Conservation (phyloP, 2,797 vertebrate species). For the Clarias pachynema region DNA sequence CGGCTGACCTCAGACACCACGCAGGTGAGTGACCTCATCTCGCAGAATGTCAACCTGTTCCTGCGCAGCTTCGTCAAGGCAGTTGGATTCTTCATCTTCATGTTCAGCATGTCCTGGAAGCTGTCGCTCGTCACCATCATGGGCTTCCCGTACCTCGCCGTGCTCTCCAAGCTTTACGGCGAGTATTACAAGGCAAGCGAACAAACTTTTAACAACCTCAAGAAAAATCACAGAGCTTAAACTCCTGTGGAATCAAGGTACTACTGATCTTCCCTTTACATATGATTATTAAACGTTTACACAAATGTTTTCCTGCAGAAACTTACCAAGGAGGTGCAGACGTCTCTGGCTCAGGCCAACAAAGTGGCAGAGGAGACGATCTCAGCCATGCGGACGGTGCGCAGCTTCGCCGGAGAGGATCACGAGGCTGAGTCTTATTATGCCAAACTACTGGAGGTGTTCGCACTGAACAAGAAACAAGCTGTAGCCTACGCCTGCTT, state of each 20-base stretch:
- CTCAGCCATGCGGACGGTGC: constrained; percentile 91
- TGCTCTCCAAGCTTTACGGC: constrained; percentile 87
- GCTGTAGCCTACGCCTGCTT: constrained; percentile 89
- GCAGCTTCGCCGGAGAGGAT: constrained; percentile 91
- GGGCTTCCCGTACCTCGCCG: constrained; percentile 91
- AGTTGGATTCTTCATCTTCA: constrained; percentile 86
- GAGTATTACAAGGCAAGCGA: constrained; percentile 89
- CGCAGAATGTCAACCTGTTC: constrained; percentile 92
- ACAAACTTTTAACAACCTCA: neutral
- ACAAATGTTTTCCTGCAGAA: constrained; percentile 68
- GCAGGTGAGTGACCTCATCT: constrained; percentile 93
- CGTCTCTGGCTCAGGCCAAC: constrained; percentile 88
- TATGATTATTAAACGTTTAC: neutral
- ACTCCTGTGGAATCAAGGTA: neutral
- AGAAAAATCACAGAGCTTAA: neutral
- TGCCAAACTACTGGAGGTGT: constrained; percentile 83
- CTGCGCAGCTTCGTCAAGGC: constrained; percentile 85
- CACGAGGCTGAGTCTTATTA: constrained; percentile 82
- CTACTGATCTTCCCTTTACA: neutral
- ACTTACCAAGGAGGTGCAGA: constrained; percentile 91
- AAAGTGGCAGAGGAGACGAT: constrained; percentile 93
- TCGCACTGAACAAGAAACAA: constrained; percentile 87
- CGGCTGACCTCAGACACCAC: constrained; percentile 94
- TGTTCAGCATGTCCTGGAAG: constrained; percentile 94
- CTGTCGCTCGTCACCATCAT: constrained; percentile 89